phyloP scores from a whole-genome alignment of 2,797 vertebrate genomes.

The Phrynocephalus guinanensis region DNA sequence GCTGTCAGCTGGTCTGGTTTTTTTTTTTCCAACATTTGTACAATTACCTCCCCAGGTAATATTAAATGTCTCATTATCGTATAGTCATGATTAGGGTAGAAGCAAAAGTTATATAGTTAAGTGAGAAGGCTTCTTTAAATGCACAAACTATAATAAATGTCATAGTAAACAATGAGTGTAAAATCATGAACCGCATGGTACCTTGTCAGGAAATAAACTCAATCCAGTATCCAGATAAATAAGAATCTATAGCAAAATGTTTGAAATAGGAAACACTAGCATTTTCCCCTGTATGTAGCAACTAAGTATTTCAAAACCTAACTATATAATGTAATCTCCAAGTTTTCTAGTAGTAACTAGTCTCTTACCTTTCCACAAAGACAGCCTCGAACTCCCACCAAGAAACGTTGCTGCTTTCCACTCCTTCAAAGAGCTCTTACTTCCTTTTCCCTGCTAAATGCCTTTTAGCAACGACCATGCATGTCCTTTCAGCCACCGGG shows the following conservation, averaged over 20 bases:
- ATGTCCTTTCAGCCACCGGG: conserved; percentile 39
- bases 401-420: rapidly evolving
- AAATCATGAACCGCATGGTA: not conserved
- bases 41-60: conserved; percentile 41
- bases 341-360: conserved; percentile 14
- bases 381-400: conserved; percentile 3
- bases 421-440: not conserved
- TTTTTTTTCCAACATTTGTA: conserved; percentile 23
- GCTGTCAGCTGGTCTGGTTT: conserved; percentile 25
- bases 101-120: conserved; percentile 41
- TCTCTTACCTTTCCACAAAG: conserved; percentile 39
- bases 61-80: conserved; percentile 46
- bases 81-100: conserved; percentile 44
- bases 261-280: conserved; percentile 1
- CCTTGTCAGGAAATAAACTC: conserved; percentile 13
- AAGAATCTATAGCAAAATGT: not conserved
- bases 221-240: not conserved
- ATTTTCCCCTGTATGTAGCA: not conserved
- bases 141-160: not conserved
- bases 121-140: conserved; percentile 28
- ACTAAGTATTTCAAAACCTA: conserved; percentile 45
- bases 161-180: conserved; percentile 40
- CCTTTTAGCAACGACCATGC: not conserved
- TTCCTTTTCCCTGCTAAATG: conserved; percentile 3
- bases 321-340: not conserved